Evolutionary conservation across 2,113 vertebrate genomes (phyloP).

Genomic region (Physeter macrocephalus): DNA sequence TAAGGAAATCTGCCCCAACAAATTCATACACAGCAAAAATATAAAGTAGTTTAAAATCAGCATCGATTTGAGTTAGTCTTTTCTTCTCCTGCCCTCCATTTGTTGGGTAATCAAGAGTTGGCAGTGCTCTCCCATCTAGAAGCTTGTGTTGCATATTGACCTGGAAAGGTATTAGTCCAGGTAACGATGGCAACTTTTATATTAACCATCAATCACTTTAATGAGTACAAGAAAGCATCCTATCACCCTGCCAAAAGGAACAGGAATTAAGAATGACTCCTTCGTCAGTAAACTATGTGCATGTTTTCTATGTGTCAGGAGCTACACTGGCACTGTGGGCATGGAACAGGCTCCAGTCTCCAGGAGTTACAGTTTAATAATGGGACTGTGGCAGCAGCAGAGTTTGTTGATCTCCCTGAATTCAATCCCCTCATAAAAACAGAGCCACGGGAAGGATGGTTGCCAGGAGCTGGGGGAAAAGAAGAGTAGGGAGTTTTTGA

Average conservation of each 20-base stretch:
- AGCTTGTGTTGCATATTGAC: background rate
- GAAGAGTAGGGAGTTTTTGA: background rate
- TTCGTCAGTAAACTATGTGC: background rate
- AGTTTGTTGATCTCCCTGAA: background rate
- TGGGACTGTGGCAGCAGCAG: background rate
- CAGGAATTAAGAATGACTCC: background rate
- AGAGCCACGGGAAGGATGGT: background rate
- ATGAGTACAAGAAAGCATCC: constrained; percentile 41
- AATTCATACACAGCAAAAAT: background rate
- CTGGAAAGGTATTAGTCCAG: constrained; percentile 15
- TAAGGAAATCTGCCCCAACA: background rate
- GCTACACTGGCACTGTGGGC: background rate
- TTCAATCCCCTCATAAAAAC: background rate
- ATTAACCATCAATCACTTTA: constrained; percentile 45
- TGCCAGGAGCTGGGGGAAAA: background rate
- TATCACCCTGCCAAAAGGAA: background rate
- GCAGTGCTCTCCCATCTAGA: background rate
- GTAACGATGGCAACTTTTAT: background rate
- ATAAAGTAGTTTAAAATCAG: background rate
- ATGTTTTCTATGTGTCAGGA: background rate
- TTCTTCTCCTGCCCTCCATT: background rate
- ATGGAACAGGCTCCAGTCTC: background rate
- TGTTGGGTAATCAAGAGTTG: constrained; percentile 15
- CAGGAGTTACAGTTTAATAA: background rate
- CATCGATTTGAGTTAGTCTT: background rate